Evolutionary conservation across 2,888 invertebrate genomes (phyloP), one percentile per base, ranked within the genome.

Genomic region (Agrochola lychnidis): DNA sequence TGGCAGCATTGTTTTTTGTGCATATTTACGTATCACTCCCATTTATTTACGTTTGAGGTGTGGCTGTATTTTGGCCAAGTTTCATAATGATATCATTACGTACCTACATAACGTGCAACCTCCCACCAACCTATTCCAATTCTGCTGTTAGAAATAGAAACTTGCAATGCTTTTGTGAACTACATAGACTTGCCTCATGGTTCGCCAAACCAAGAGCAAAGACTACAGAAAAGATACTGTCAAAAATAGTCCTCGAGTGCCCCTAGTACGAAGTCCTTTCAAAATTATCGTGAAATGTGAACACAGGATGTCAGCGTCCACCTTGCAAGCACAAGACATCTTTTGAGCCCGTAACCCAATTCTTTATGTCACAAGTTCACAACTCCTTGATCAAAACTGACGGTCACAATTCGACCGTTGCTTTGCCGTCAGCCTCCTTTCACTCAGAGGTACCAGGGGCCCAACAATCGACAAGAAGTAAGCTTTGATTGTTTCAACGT

Each of bases 391-490:
- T 87, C 78, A 86, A 79, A 87, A 77, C 70, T 86, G 88, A 85
- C 87, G 82, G 71, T 77, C 72, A 78, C 77, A 71, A 71, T 79
- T 83, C 82, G 80, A 74, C 82, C 77, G 73, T 73, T 76, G 48
- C 83, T 84, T 88, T 83, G 79, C 66, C 70, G 72, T 80, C 81
- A 83, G 76, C 77, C 70, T 72, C 73, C 74, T 79, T 75, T 87
- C 88, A 89, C 85, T 87, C 87, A 83, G 78, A 89, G 77, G 74
- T 91, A 92, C 92, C 87, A 92, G 89, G 90, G 88, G 78, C 83
- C 81, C 90, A 93, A 89, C 86, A 94, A 95, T 95, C 94, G 95
- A 95, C 95, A 94, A 93, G 92, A 93, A 90, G 89, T 81, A 85
- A 80, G 93, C 93, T 91, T 90, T 92, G 92, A 90, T 91, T 89